Evolutionary conservation across 1,140 invertebrate species (phyloP).

Genomic region (Colletes gigas): DNA sequence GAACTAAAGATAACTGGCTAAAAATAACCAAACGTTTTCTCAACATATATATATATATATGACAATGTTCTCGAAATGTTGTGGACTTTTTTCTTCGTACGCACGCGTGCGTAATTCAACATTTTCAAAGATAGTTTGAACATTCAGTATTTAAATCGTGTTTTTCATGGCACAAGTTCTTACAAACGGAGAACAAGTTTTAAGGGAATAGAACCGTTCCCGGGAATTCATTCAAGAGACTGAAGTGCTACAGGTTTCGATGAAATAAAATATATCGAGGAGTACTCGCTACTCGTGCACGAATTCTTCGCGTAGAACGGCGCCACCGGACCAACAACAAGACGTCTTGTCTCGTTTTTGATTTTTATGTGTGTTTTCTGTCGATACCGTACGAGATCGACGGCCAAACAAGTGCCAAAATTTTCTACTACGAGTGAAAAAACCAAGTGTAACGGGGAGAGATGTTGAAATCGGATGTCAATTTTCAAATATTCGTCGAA

Average conservation of each 20-base stretch:
- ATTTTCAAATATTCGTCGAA: slow-evolving; percentile 10
- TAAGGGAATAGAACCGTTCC: neutral
- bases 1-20: neutral
- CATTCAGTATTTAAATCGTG: neutral
- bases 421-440: neutral
- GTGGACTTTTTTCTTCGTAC: neutral
- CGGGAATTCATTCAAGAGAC: neutral
- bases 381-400: slow-evolving; percentile 1
- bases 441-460: neutral
- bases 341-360: neutral
- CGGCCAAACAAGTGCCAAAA: slow-evolving; percentile 38
- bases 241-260: neutral
- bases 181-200: neutral
- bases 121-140: neutral
- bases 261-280: neutral
- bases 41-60: too few species aligned
- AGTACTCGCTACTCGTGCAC: neutral
- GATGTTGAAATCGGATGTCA: neutral
- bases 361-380: neutral
- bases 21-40: slow-evolving; percentile 2
- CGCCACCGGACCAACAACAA: neutral
- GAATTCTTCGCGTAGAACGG: neutral
- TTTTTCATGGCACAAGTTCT: neutral
- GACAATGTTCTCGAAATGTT: slow-evolving; percentile 1
- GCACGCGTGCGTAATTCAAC: neutral